Percentiles rank a stretch among this genome's conserved stretches.
phyloP scores from a whole-genome alignment of 2,888 invertebrate species.

The Campoplex capitator region DNA sequence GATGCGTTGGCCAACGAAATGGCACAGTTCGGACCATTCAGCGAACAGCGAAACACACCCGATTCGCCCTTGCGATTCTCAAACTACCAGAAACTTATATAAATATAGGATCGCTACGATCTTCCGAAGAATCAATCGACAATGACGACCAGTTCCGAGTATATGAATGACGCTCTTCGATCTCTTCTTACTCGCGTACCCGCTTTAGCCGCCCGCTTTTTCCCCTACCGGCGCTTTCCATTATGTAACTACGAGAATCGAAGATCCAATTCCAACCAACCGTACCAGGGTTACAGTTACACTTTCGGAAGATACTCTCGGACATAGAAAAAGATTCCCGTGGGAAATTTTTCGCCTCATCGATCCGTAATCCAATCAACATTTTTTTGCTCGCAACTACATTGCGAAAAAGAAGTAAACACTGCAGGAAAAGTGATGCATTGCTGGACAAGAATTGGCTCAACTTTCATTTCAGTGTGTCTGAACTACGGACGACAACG shows the following conservation, averaged over 20 bases:
- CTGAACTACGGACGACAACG: no score
- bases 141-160: slow-evolving; percentile 59
- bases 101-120: slow-evolving; percentile 7
- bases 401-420: not conserved
- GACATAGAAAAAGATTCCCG: slow-evolving; percentile 23
- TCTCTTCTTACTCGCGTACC: slow-evolving; percentile 6
- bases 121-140: slow-evolving; percentile 41
- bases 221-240: slow-evolving; percentile 4
- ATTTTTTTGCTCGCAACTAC: not conserved
- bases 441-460: not conserved
- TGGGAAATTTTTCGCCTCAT: slow-evolving; percentile 38
- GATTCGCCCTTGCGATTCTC: not conserved
- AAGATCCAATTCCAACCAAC: slow-evolving; percentile 28
- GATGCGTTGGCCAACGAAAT: not conserved
- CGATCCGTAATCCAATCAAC: slow-evolving; percentile 1
- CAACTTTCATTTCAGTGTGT: not conserved
- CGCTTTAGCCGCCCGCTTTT: slow-evolving; percentile 18
- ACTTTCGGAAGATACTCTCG: slow-evolving; percentile 22
- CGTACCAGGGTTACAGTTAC: slow-evolving; percentile 36
- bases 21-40: slow-evolving; percentile 1
- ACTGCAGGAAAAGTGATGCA: not conserved
- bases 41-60: not conserved
- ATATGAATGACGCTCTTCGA: slow-evolving; percentile 43
- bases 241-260: not conserved
- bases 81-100: not conserved